These are phyloP conservation scores for Steromphala cineraria DNA, from an alignment of 2,888 invertebrate species.

Conservation along the genomic window DNA sequence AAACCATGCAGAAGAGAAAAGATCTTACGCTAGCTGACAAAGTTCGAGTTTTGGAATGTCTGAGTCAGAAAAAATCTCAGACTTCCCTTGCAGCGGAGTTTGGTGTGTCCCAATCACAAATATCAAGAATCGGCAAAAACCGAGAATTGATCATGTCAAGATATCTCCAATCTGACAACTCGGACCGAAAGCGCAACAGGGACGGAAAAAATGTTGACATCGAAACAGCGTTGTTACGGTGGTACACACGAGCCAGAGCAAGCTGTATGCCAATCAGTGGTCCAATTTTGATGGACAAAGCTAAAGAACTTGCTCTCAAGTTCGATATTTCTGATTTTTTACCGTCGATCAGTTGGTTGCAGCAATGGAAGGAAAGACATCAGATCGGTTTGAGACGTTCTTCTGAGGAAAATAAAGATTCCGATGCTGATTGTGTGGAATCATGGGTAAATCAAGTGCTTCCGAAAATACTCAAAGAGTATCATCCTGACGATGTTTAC, in stretches of 20 bases:
- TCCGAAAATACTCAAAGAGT: conserved; percentile 1
- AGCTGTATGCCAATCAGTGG: background rate
- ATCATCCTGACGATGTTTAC: background rate
- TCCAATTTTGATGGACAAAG: conserved; percentile 7
- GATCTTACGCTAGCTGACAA: conserved; percentile 6
- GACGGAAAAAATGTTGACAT: conserved; percentile 3
- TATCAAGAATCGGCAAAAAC: background rate
- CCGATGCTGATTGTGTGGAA: background rate
- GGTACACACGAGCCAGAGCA: background rate
- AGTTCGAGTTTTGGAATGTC: background rate
- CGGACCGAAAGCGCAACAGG: conserved; percentile 3
- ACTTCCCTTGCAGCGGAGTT: background rate
- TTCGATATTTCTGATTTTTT: background rate
- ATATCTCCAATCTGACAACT: background rate
- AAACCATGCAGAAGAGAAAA: background rate
- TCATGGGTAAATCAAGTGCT: background rate
- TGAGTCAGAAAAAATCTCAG: conserved; percentile 12
- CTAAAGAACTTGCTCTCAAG: background rate
- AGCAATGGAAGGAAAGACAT: background rate
- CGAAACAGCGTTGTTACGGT: background rate
- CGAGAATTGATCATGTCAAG: background rate
- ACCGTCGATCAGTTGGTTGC: background rate
- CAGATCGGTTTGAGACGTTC: background rate
- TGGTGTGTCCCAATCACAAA: conserved; percentile 11
- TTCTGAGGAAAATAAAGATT: background rate